Base-by-base conservation (phyloP, 2,113 vertebrate genomes). In the Percina caprodes region DNA sequence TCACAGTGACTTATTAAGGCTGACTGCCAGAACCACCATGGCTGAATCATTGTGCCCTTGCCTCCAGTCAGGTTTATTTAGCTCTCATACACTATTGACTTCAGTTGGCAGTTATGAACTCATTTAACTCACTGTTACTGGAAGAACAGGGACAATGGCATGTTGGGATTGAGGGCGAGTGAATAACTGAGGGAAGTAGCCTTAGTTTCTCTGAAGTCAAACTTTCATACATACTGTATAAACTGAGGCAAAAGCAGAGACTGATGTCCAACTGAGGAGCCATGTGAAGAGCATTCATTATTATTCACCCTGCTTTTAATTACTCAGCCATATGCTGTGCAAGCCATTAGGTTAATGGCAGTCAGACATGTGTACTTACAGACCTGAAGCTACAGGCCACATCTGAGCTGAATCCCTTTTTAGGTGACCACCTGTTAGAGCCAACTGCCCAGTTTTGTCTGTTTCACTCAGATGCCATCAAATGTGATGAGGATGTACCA, bases 51-150 rank as follows among this genome's bases (percentile, higher is more conserved):
- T 73, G 79, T 74, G 78, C 68, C 86, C 81, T 89, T 79, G 81
- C 89, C 87, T 83, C 83, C 46, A 87, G 90, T 79, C 82, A 87
- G 76, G 74, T 87, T 87, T 19, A 80, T 89, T 83, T 83, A 80
- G 81, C 78, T 69, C 78, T 82, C 67, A 65, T 58, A 67, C 55
- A 19, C 71, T 83, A 65, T 85, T 87, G 82, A 86, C 85, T 89
- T 81, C 61, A 82, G 58, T 65, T 87, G 82, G 74, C 77, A 84
- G 75, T 81, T 70, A 77, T 84, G 78, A 86, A 85, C 81, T 87
- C 71, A 74, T 89, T 86, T 80, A 86, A 59, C 74, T 73, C 55
- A 46, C 71, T 79, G 59, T 87, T 69, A 69, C 79, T 74, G 33
- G 68, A 89, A 76, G 49, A 62, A 33, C 46, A 79, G 68, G 68